phyloP scores from a whole-genome alignment of 2,113 vertebrate genomes.

The Lophotis ruficrista region DNA sequence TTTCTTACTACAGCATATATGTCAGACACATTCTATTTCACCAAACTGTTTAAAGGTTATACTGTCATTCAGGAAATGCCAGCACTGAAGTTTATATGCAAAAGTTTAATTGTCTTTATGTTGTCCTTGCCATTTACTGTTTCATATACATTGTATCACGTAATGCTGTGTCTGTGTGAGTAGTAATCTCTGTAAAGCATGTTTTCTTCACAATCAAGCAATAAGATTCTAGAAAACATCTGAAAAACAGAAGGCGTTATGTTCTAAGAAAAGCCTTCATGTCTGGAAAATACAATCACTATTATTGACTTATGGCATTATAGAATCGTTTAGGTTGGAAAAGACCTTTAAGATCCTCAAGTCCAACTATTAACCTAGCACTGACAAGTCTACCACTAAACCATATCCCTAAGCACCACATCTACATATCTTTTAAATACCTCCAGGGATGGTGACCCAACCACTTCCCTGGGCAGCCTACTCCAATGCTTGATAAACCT shows the following conservation, averaged over 20 bases:
- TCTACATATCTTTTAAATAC: too few species aligned
- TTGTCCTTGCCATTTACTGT: background rate
- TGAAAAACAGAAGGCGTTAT: background rate
- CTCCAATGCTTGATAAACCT: too few species aligned
- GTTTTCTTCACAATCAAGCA: background rate
- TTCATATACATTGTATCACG: background rate
- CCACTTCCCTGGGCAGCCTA: too few species aligned
- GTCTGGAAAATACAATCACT: background rate
- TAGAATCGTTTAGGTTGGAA: too few species aligned
- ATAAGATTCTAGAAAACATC: background rate
- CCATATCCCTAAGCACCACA: too few species aligned
- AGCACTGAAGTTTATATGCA: background rate
- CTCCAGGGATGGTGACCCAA: too few species aligned
- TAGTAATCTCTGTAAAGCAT: background rate
- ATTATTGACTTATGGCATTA: background rate
- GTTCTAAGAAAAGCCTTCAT: background rate
- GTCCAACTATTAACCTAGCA: too few species aligned
- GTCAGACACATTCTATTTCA: constrained; percentile 18
- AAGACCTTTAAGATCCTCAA: too few species aligned
- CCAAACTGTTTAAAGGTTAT: constrained; percentile 39
- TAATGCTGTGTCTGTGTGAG: background rate
- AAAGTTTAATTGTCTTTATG: background rate
- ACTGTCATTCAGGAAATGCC: constrained; percentile 42
- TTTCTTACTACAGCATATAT: background rate
- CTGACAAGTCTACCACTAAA: too few species aligned